These are phyloP conservation scores for Chaitophorus viminalis DNA, from an alignment of 2,888 invertebrate genomes.

Conservation along the genomic window DNA sequence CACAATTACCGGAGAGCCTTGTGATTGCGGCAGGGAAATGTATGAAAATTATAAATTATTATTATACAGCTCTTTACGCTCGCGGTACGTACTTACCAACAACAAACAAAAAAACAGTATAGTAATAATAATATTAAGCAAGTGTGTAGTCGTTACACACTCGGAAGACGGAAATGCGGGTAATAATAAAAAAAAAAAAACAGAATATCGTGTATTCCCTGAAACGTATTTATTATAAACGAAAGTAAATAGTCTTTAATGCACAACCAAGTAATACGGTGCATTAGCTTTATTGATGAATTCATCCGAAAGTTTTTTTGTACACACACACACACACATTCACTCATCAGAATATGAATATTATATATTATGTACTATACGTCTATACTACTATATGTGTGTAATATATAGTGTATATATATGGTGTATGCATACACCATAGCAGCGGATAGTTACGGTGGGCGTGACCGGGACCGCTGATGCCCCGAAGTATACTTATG, in stretches of 20 bases:
- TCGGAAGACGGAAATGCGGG: conserved; percentile 1
- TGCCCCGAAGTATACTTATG: background rate
- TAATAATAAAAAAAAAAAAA: conserved; percentile 9
- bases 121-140: background rate
- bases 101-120: background rate
- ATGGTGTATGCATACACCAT: background rate
- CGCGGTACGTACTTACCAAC: background rate
- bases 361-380: too few relatives aligned
- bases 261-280: background rate
- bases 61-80: background rate
- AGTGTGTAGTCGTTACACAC: background rate
- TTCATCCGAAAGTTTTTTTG: background rate
- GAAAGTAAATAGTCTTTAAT: background rate
- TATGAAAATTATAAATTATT: background rate
- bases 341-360: background rate
- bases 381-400: too few relatives aligned
- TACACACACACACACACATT: background rate
- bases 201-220: conserved; percentile 20
- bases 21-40: background rate
- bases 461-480: background rate
- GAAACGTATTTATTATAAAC: background rate
- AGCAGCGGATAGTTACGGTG: background rate
- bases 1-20: conserved; percentile 27
- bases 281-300: too few relatives aligned
- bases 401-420: too few relatives aligned